phyloP scores from a whole-genome alignment of 2,888 invertebrate genomes.

The Shargacucullia verbasci region DNA sequence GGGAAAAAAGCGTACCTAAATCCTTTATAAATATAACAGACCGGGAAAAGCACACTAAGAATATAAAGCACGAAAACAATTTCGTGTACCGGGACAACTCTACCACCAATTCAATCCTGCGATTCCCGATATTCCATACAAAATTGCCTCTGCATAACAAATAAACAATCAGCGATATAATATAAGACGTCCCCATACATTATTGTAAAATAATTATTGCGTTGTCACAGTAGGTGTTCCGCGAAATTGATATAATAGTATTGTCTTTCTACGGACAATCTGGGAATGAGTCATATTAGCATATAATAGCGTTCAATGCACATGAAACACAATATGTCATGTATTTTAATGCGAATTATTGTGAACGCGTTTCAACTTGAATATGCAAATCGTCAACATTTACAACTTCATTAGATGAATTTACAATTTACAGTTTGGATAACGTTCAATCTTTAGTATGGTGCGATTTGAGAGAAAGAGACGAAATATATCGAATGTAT shows the following conservation, averaged over 20 bases:
- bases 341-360: conserved; percentile 41
- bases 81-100: conserved; percentile 2
- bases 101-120: conserved; percentile 16
- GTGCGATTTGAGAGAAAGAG: too few species aligned
- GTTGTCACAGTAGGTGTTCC: conserved; percentile 20
- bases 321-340: conserved; percentile 38
- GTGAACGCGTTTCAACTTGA: conserved; percentile 20
- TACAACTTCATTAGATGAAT: conserved; percentile 10
- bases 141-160: conserved; percentile 9
- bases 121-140: conserved; percentile 16
- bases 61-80: background rate
- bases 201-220: conserved; percentile 22
- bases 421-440: background rate
- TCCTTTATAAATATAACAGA: too few species aligned
- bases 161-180: conserved; percentile 6
- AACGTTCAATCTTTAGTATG: too few species aligned
- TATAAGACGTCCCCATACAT: conserved; percentile 16
- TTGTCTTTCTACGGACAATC: conserved; percentile 36
- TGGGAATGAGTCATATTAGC: conserved; percentile 44
- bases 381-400: conserved; percentile 23
- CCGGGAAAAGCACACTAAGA: too few species aligned
- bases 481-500: too few species aligned
- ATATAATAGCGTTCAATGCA: conserved; percentile 35
- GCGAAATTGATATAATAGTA: conserved; percentile 19
- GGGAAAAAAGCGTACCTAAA: too few species aligned